phyloP scores from a whole-genome alignment of 2,797 vertebrate species.

The Enteromius anoplus region DNA sequence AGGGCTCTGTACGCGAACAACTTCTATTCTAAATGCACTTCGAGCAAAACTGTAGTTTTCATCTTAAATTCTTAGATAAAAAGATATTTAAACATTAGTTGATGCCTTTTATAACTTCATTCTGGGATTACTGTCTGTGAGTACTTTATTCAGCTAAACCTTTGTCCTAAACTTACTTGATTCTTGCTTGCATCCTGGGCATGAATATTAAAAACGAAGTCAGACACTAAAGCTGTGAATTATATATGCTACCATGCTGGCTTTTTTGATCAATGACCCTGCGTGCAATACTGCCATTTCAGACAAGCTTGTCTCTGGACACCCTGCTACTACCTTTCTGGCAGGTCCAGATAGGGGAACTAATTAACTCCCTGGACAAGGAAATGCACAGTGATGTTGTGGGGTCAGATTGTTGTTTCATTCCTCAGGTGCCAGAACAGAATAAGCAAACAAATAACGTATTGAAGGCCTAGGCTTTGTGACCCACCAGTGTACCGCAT shows the following conservation, averaged over 20 bases:
- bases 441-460: slow-evolving; percentile 40
- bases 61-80: neutral
- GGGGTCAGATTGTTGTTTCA: slow-evolving; percentile 51
- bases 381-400: slow-evolving; percentile 33
- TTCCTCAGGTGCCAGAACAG: slow-evolving; percentile 32
- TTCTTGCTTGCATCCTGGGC: neutral
- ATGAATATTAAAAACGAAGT: slow-evolving; percentile 21
- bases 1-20: neutral
- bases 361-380: slow-evolving; percentile 58
- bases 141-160: neutral
- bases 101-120: neutral
- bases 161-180: neutral
- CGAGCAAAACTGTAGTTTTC: neutral
- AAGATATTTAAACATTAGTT: neutral
- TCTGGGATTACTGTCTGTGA: neutral
- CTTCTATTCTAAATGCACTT: neutral
- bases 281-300: slow-evolving; percentile 34
- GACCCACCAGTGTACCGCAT: slow-evolving; percentile 7
- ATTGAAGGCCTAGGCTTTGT: neutral
- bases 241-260: slow-evolving; percentile 34
- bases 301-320: slow-evolving; percentile 39
- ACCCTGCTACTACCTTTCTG: slow-evolving; percentile 34
- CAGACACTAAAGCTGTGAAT: slow-evolving; percentile 32
- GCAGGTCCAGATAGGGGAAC: slow-evolving; percentile 53
- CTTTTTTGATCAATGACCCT: slow-evolving; percentile 53